These are phyloP conservation scores for Orchestes rusci DNA, from an alignment of 2,888 invertebrate genomes.

Conservation along the genomic window DNA sequence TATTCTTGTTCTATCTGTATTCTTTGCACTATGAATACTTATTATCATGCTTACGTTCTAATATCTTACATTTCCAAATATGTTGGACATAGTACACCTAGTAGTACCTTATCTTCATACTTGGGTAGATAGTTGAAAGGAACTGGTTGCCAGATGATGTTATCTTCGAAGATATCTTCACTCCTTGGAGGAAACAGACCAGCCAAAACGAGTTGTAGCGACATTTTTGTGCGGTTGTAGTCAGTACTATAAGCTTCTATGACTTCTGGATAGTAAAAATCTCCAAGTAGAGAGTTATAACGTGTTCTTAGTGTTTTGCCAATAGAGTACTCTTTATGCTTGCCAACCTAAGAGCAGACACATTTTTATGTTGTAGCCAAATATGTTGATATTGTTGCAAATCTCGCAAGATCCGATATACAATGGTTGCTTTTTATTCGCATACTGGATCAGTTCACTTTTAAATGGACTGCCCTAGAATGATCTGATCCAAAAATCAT, in stretches of 20 bases:
- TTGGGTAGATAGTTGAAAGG: slow-evolving; percentile 59
- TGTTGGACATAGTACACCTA: slow-evolving; percentile 29
- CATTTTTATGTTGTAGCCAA: too few relatives aligned
- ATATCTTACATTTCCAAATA: slow-evolving; percentile 27
- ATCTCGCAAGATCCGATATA: too few relatives aligned
- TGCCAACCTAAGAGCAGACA: slow-evolving; percentile 47
- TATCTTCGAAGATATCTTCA: slow-evolving; percentile 49
- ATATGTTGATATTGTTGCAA: too few relatives aligned
- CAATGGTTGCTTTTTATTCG: too few relatives aligned
- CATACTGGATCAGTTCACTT: too few relatives aligned
- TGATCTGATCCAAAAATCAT: too few relatives aligned
- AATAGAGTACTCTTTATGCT: slow-evolving; percentile 45
- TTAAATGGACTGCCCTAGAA: too few relatives aligned
- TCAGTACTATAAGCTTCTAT: slow-evolving; percentile 61
- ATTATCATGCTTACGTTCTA: too few relatives aligned
- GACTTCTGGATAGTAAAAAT: slow-evolving; percentile 47
- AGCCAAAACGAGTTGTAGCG: slow-evolving; percentile 58
- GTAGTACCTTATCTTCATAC: slow-evolving; percentile 27
- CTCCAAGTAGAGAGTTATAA: slow-evolving; percentile 54
- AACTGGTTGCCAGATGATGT: slow-evolving; percentile 66
- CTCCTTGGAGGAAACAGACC: slow-evolving; percentile 57
- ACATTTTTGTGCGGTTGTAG: slow-evolving; percentile 65
- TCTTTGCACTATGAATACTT: too few relatives aligned
- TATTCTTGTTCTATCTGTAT: too few relatives aligned
- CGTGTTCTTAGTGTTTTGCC: slow-evolving; percentile 55